Base-by-base conservation (phyloP, 2,797 vertebrate genomes). In the Odontamblyopus lacepedii region DNA sequence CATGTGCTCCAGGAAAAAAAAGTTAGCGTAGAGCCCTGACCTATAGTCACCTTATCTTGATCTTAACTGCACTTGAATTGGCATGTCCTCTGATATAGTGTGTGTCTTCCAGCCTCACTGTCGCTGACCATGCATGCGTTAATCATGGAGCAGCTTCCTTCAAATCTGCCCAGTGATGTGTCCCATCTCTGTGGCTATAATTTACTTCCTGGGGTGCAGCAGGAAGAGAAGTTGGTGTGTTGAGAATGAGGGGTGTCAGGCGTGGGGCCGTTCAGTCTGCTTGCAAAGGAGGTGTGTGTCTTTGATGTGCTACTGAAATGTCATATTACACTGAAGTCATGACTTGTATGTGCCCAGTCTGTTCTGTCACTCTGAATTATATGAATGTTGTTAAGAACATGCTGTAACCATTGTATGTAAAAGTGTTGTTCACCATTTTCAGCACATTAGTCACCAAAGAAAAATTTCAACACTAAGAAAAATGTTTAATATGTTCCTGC, bases 91-190 rank as follows among this genome's bases (percentile, higher is more conserved):
- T 62, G 83, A 83, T 87, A 86, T 87, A 83, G 69, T 71, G 73
- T 66, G 74, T 63, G 78, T 77, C 83, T 85, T 64, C 75, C 74
- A 56, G 80, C 67, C 69, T 76, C 63, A 70, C 74, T 78, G 80
- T 75, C 86, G 87, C 91, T 90, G 88, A 91, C 80, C 83, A 67
- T 79, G 87, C 88, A 86, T 70, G 70, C 85, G 90, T 87, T 91
- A 91, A 91, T 91, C 90, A 90, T 79, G 87, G 76, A 76, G 77
- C 81, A 41, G 81, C 86, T 89, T 91, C 87, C 89, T 89, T 71
- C 75, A 77, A 60, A 88, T 85, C 79, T 82, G 85, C 76, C 81
- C 73, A 84, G 79, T 86, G 90, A 90, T 84, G 84, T 87, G 89
- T 90, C 82, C 73, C 57, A 66, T 85, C 78, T 85, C 71, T 8